Evolutionary conservation across 2,797 vertebrate genomes (phyloP).

Genomic region (Pristis pectinata): DNA sequence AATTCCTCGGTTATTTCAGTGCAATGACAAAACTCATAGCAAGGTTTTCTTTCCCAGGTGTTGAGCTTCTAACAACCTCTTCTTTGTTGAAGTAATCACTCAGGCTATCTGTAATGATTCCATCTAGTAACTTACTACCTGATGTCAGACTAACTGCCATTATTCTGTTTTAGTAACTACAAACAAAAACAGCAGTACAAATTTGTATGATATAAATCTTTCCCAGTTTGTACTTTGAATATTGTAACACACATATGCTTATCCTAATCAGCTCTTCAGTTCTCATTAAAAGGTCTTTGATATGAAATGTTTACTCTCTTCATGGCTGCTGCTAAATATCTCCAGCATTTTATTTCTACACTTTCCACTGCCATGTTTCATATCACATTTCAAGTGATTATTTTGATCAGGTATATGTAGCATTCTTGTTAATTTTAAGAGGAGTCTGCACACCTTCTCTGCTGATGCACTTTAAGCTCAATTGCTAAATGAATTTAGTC

Average conservation of each 20-base stretch:
- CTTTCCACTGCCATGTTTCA: too few relatives aligned
- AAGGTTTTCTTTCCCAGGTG: background rate
- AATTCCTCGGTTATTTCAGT: background rate
- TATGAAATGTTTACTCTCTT: too few relatives aligned
- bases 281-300: background rate
- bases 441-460: background rate
- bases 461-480: background rate
- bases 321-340: background rate
- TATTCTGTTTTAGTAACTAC: background rate
- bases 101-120: background rate
- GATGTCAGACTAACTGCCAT: background rate
- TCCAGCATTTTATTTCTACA: background rate
- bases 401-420: background rate
- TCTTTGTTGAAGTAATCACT: background rate
- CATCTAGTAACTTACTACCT: background rate
- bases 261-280: background rate
- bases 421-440: background rate
- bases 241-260: background rate
- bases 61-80: background rate
- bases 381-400: too few relatives aligned
- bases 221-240: background rate
- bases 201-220: background rate
- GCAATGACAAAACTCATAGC: background rate
- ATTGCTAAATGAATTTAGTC: background rate
- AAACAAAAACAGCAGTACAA: background rate